These are phyloP conservation scores for Strigamia maritima DNA, from an alignment of 2,888 invertebrate genomes.

Conservation along the genomic window DNA sequence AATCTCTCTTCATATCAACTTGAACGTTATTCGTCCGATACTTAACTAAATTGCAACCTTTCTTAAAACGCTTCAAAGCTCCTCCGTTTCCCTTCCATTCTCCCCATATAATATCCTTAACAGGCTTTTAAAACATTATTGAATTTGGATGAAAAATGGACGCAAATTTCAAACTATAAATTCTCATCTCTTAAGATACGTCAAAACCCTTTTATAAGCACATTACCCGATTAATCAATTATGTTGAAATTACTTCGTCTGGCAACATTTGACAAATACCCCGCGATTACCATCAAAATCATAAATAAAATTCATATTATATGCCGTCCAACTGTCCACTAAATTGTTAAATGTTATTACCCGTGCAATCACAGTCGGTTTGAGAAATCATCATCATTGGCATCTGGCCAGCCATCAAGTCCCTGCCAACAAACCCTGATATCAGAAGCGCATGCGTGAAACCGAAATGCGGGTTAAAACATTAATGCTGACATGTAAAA, in stretches of 20 bases:
- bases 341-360: slow-evolving; percentile 34
- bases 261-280: slow-evolving; percentile 10
- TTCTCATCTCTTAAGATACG: not conserved
- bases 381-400: slow-evolving; percentile 32
- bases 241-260: not conserved
- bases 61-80: slow-evolving; percentile 7
- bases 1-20: slow-evolving; percentile 20
- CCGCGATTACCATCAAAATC: not conserved
- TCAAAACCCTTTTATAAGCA: not conserved
- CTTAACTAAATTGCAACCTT: slow-evolving; percentile 18
- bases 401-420: slow-evolving; percentile 7
- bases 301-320: slow-evolving; percentile 20
- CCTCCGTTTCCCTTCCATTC: not conserved
- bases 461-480: not conserved
- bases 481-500: slow-evolving; percentile 29
- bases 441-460: not conserved
- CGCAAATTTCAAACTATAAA: not conserved
- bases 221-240: slow-evolving; percentile 4
- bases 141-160: slow-evolving; percentile 27
- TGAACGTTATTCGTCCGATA: slow-evolving; percentile 26
- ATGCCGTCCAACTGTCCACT: not conserved
- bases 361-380: slow-evolving; percentile 30
- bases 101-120: not conserved
- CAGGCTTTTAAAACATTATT: slow-evolving; percentile 22
- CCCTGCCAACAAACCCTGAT: slow-evolving; percentile 7